Conservation (phyloP, 2,797 vertebrate genomes). For the Thaleichthys pacificus region DNA sequence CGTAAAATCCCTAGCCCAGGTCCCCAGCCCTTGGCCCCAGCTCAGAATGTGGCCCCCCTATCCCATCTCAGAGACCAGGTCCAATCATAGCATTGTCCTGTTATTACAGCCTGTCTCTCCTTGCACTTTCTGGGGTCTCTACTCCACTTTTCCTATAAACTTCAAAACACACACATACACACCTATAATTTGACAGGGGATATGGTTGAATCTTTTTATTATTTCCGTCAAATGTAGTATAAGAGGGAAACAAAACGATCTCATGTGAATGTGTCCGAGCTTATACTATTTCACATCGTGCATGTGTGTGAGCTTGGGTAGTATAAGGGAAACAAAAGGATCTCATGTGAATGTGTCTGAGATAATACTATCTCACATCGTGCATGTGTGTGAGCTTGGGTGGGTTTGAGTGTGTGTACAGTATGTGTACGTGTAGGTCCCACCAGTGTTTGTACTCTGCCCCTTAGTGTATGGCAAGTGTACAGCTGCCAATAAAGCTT, state of each 20-base stretch:
- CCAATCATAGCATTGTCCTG: conserved; percentile 69
- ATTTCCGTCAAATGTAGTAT: neutral
- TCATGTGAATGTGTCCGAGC: neutral
- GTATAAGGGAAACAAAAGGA: too few species aligned
- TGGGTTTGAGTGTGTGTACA: conserved; percentile 15
- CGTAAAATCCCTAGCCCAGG: neutral
- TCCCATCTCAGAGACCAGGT: conserved; percentile 17
- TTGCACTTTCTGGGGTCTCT: conserved; percentile 9
- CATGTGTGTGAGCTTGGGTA: conserved; percentile 20
- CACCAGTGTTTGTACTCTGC: neutral
- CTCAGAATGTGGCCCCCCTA: neutral
- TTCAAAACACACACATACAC: neutral
- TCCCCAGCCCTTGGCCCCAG: neutral
- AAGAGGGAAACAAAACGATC: too few species aligned
- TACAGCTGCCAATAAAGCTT: conserved; percentile 37
- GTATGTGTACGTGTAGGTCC: neutral
- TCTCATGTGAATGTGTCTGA: neutral
- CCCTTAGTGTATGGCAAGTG: conserved; percentile 3
- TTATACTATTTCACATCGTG: neutral
- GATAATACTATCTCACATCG: neutral
- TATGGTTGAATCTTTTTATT: too few species aligned
- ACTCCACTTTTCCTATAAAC: neutral
- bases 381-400: conserved; percentile 19
- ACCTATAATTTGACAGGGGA: neutral
- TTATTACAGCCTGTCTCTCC: conserved; percentile 55